Conservation (phyloP, 2,113 vertebrate genomes). For the Oreocharis arfaki region DNA sequence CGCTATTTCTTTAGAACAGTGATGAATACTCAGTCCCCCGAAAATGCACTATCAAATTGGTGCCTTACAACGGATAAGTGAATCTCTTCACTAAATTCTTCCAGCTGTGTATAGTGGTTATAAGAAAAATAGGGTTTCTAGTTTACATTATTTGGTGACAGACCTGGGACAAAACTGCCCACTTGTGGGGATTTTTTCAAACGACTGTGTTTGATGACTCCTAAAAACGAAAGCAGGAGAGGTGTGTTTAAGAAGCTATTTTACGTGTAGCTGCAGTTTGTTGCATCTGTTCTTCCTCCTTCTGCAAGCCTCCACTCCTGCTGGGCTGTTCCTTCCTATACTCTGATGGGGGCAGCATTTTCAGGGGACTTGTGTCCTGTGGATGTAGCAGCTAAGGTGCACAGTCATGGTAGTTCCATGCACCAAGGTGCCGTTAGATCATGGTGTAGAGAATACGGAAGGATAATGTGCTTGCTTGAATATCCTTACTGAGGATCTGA, state of each 20-base stretch:
- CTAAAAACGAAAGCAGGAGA: neutral
- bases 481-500: neutral
- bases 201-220: neutral
- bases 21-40: neutral
- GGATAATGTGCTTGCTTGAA: neutral
- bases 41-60: neutral
- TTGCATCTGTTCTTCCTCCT: neutral
- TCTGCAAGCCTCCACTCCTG: neutral
- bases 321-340: neutral
- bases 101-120: neutral
- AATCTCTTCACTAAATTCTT: neutral
- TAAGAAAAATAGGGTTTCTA: neutral
- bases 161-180: neutral
- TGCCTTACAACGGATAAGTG: neutral
- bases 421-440: neutral
- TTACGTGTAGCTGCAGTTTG: neutral
- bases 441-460: neutral
- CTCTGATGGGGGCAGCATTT: neutral
- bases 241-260: neutral
- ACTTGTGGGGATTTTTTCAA: neutral
- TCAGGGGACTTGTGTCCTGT: neutral
- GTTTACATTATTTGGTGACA: neutral
- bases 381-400: neutral
- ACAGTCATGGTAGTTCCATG: neutral
- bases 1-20: neutral